phyloP scores from a whole-genome alignment of 2,113 vertebrate genomes.

The Upupa epops region DNA sequence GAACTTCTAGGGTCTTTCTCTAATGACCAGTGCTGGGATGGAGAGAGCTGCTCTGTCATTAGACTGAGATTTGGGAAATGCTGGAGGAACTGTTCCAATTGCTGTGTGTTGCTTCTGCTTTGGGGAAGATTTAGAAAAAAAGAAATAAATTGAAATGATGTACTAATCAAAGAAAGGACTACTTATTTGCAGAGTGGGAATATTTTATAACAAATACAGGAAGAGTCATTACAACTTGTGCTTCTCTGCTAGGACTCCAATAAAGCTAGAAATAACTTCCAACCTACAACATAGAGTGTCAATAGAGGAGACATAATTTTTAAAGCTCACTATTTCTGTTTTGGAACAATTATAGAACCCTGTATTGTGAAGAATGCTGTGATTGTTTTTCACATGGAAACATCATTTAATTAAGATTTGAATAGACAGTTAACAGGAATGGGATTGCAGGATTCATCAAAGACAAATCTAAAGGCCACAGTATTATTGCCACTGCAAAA shows the following conservation, averaged over 20 bases:
- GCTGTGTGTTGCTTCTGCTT: not conserved
- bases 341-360: not conserved
- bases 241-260: not conserved
- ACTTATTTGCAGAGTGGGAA: not conserved
- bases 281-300: not conserved
- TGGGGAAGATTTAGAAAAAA: not conserved
- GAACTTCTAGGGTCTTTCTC: not conserved
- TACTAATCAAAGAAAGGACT: not conserved
- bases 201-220: not conserved
- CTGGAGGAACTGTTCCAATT: not conserved
- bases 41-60: not conserved
- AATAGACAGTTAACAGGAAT: conserved; percentile 40
- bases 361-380: not conserved
- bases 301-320: not conserved
- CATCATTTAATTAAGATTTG: conserved; percentile 29
- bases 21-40: not conserved
- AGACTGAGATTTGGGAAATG: not conserved
- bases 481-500: conserved; percentile 33
- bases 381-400: conserved; percentile 22
- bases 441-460: not conserved
- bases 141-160: not conserved
- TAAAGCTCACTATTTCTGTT: not conserved
- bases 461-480: conserved; percentile 13
- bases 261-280: not conserved
- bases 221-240: not conserved